Evolutionary conservation across 1,140 invertebrate genomes (phyloP).

Genomic region (Phymorhynchus buccinoides): DNA sequence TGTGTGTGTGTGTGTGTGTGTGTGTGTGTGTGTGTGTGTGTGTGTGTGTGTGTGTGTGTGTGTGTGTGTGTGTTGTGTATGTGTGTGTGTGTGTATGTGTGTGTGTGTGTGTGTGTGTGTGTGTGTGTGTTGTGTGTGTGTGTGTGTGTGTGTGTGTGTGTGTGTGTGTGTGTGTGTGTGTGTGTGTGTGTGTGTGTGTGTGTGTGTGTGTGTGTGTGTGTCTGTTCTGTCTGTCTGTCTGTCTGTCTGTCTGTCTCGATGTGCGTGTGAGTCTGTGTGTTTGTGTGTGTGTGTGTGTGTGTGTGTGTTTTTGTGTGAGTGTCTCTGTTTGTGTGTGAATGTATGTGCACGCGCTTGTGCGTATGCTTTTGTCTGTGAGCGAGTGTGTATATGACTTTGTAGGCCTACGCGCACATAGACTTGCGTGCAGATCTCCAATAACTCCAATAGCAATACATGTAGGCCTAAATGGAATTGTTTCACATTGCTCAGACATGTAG

Average conservation of each 20-base stretch:
- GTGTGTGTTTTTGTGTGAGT: background rate
- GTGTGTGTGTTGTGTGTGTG: background rate
- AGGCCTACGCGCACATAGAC: too few species aligned
- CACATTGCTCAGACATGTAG: too few species aligned
- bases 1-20: conserved; percentile 8
- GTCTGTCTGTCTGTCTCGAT: background rate
- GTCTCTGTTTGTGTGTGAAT: background rate
- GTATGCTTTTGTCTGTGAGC: background rate
- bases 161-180: too few species aligned
- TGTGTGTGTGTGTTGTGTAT: conserved; percentile 17
- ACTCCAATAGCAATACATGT: too few species aligned
- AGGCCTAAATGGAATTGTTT: too few species aligned
- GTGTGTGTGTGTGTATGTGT: too few species aligned
- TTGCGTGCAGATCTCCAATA: too few species aligned
- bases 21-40: conserved; percentile 13
- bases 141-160: too few species aligned
- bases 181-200: too few species aligned
- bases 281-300: background rate
- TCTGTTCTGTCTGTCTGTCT: too few species aligned
- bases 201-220: too few species aligned
- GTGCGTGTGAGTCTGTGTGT: background rate
- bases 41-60: conserved; percentile 6
- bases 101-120: background rate
- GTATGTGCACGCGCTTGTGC: background rate
- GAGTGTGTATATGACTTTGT: background rate